Evolutionary conservation across 1,140 invertebrate species (phyloP).

Genomic region (Brachionus paranguensis): DNA sequence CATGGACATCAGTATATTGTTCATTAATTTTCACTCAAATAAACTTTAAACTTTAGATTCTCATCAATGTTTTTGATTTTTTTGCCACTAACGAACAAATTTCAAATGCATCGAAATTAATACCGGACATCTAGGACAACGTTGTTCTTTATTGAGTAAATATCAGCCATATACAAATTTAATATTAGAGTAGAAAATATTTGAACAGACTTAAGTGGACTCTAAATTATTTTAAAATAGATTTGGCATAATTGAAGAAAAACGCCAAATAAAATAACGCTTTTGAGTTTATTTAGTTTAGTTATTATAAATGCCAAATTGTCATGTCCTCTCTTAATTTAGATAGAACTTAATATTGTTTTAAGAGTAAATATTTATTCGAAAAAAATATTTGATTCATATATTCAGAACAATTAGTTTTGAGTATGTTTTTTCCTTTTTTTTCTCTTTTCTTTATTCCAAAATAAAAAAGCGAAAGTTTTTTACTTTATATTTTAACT

Average conservation of each 20-base stretch:
- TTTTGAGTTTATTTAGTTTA: background rate
- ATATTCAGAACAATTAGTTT: background rate
- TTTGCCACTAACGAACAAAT: too few species aligned
- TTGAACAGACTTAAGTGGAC: background rate
- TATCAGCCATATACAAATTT: background rate
- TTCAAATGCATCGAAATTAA: too few species aligned
- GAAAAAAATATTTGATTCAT: background rate
- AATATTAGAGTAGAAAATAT: background rate
- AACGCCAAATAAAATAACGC: background rate
- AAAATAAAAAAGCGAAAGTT: background rate
- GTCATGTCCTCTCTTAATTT: slow-evolving; percentile 1
- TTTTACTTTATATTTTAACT: background rate
- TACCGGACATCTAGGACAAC: background rate
- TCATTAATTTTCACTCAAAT: too few species aligned
- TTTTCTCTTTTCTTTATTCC: too few species aligned
- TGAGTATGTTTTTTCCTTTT: background rate
- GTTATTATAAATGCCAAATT: background rate
- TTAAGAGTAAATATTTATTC: background rate
- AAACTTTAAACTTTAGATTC: too few species aligned
- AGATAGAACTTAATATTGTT: background rate
- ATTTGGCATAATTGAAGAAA: background rate
- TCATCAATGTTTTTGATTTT: too few species aligned
- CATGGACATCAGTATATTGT: too few species aligned
- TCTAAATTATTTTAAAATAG: background rate
- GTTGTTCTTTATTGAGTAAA: background rate